phyloP scores from a whole-genome alignment of 2,888 invertebrate genomes.

The Troides oblongomaculatus region DNA sequence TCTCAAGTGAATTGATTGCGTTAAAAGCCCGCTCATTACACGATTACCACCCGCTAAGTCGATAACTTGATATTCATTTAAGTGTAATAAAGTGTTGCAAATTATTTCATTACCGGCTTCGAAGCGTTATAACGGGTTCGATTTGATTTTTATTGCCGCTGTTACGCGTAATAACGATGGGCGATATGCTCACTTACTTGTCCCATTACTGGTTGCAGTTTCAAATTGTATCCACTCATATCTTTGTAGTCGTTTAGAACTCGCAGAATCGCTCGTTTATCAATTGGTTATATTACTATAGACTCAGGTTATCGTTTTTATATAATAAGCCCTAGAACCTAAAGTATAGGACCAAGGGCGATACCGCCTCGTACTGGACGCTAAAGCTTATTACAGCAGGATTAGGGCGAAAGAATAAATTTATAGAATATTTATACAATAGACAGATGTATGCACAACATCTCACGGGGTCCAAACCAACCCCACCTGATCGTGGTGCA shows the following conservation, averaged over 20 bases:
- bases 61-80: constrained; percentile 61
- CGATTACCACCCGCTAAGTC: constrained; percentile 70
- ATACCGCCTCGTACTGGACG: too few species aligned
- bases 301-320: too few species aligned
- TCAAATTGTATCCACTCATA: constrained; percentile 24
- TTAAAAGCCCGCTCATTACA: constrained; percentile 51
- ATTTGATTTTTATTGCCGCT: constrained; percentile 43
- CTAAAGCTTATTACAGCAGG: too few species aligned
- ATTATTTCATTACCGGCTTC: constrained; percentile 60
- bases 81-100: constrained; percentile 65
- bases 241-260: neutral
- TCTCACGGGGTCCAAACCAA: too few species aligned
- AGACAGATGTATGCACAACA: too few species aligned
- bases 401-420: too few species aligned
- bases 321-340: too few species aligned
- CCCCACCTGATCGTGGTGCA: too few species aligned
- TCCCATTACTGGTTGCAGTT: constrained; percentile 32
- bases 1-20: constrained; percentile 38
- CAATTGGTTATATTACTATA: too few species aligned
- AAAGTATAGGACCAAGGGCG: too few species aligned
- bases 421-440: too few species aligned
- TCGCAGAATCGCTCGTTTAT: too few species aligned
- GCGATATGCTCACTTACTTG: constrained; percentile 33
- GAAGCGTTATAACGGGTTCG: constrained; percentile 45
- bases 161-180: constrained; percentile 35